Evolutionary conservation across 2,888 invertebrate genomes (phyloP), one percentile per base, ranked within the genome.

Genomic region (Fragum whitleyi): DNA sequence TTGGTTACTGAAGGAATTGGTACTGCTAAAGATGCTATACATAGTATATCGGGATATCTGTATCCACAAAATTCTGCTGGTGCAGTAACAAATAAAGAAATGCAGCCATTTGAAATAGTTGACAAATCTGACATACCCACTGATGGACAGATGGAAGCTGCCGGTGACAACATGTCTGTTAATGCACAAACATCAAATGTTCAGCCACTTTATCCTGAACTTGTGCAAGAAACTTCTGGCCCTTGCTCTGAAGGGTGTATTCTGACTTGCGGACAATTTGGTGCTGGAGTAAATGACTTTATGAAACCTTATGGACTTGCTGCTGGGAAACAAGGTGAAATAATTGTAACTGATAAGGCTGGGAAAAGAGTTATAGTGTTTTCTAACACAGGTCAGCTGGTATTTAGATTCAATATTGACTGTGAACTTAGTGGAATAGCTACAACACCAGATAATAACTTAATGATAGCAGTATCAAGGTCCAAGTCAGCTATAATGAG

Each of bases 311-410:
- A 88, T 47, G 91, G 91, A 6, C 69, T 93, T 14, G 88, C 91
- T 11, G 85, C 90, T 11, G 88, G 89, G 14, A 77, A 79, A 39
- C 84, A 85, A 47, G 90, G 89, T n/a, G 90, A 92, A 32, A 90
- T 89, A 74, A 78, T 92, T 0, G 77, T 92, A 1, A 88, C 92
- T 2, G 92, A 93, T 68, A 79, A 77, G 42, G 86, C 86, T 19
- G 91, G 91, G 16, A 91, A 87, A 68, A 81, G 91, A 74, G 87
- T 93, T 55, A 83, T 92, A 55, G 87, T 91, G 42, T 92, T 87
- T 74, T 83, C 87, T 11, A 87, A 85, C 47, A 72, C 71, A 26
- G 92, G 92, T 16, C 82, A 88, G 74, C 77, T 89, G 2, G 76
- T 78, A 21, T 83, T 74, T 7, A 87, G 91, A 85, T 77, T 83